phyloP scores from a whole-genome alignment of 2,113 vertebrate genomes.

The Gallinago paraguaiae region DNA sequence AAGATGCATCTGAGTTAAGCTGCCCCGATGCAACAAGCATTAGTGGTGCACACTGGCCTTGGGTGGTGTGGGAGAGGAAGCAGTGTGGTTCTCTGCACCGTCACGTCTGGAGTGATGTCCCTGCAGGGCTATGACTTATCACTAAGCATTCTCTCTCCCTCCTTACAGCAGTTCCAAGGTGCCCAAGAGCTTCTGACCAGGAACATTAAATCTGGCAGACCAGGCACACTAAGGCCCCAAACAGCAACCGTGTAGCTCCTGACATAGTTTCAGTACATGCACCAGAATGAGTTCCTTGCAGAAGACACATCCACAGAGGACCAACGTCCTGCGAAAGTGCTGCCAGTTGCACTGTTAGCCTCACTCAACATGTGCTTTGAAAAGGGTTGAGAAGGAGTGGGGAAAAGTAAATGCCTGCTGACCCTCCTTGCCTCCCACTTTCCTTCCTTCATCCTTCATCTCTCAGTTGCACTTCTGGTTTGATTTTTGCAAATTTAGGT shows the following conservation, averaged over 20 bases:
- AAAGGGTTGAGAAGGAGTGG: background rate
- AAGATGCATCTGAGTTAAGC: background rate
- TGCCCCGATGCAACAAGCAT: rapidly evolving
- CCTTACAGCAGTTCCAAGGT: background rate
- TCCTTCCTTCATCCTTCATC: background rate
- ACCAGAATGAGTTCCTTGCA: background rate
- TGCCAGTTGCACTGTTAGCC: background rate
- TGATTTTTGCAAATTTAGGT: background rate
- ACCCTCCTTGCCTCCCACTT: background rate
- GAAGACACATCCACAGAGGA: background rate
- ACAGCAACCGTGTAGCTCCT: background rate
- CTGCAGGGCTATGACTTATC: background rate
- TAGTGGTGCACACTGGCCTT: rapidly evolving
- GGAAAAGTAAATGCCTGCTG: background rate
- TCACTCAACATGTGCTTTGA: background rate
- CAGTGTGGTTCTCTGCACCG: background rate
- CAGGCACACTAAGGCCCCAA: background rate
- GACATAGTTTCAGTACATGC: background rate
- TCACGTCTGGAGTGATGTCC: background rate
- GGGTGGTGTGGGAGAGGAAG: background rate
- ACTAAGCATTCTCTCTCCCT: background rate
- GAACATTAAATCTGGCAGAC: background rate
- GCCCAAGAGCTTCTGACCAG: background rate
- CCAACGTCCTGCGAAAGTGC: background rate
- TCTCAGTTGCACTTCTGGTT: background rate